phyloP scores from a whole-genome alignment of 2,888 invertebrate genomes.

The Rhyacophila evoluta region DNA sequence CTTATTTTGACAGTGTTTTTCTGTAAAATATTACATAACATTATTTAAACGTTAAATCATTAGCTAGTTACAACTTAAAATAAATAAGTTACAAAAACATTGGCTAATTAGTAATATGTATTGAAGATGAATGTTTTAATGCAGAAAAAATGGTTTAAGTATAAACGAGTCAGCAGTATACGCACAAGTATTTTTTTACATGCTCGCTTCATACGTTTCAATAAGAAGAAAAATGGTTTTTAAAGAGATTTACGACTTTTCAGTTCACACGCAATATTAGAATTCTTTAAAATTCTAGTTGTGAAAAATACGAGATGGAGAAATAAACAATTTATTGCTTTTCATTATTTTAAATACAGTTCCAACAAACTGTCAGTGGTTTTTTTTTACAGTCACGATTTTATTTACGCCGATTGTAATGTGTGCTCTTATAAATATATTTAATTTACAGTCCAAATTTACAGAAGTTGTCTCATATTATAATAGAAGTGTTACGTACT shows the following conservation, averaged over 20 bases:
- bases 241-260: constrained; percentile 2
- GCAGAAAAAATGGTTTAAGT: too few species aligned
- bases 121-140: too few species aligned
- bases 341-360: constrained; percentile 3
- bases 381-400: constrained; percentile 27
- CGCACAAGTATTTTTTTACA: too few species aligned
- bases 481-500: too few species aligned
- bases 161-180: too few species aligned
- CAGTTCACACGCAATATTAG: constrained; percentile 1
- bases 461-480: not conserved
- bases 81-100: too few species aligned
- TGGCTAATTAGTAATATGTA: too few species aligned
- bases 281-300: not conserved
- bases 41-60: too few species aligned
- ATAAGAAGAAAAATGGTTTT: not conserved
- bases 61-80: too few species aligned
- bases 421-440: not conserved
- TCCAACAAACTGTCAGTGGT: not conserved
- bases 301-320: constrained; percentile 5
- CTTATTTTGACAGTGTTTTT: too few species aligned
- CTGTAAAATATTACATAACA: too few species aligned
- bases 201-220: not conserved
- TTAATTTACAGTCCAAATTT: not conserved
- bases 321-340: constrained; percentile 30
- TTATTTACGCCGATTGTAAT: constrained; percentile 1